Percentiles rank a stretch among this genome's conserved stretches.
phyloP scores from a whole-genome alignment of 2,113 vertebrate species.

The Cavia porcellus region DNA sequence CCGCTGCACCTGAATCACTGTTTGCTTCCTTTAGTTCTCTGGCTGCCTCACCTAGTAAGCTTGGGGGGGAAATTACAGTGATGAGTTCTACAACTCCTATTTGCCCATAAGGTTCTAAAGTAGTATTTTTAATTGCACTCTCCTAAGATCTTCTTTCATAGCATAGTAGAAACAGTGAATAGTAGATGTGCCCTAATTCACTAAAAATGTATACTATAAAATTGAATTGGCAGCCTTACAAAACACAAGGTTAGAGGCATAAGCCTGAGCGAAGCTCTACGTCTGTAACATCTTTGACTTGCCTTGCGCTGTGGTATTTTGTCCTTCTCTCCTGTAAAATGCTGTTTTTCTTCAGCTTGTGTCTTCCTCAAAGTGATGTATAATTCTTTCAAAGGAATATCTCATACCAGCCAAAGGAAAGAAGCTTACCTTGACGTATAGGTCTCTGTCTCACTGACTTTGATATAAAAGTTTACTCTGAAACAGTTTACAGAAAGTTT shows the following conservation, averaged over 20 bases:
- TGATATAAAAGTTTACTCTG: slow-evolving; percentile 33
- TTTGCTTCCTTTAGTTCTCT: background rate
- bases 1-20: slow-evolving; percentile 5
- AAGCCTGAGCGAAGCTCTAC: background rate
- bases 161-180: slow-evolving; percentile 48
- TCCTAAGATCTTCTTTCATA: slow-evolving; percentile 34
- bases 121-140: slow-evolving; percentile 45
- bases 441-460: background rate
- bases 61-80: slow-evolving; percentile 49
- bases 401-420: background rate
- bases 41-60: slow-evolving; percentile 13
- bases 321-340: background rate
- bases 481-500: slow-evolving; percentile 25
- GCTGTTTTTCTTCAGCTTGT: slow-evolving; percentile 12
- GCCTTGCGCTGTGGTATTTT: background rate
- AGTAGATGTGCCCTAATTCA: slow-evolving; percentile 52
- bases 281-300: background rate
- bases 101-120: slow-evolving; percentile 23
- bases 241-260: background rate
- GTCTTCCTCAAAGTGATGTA: background rate
- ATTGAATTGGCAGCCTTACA: slow-evolving; percentile 44
- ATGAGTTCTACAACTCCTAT: background rate
- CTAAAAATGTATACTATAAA: slow-evolving; percentile 26
- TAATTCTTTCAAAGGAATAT: background rate
- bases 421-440: background rate